A percentile compares a stretch with the other conserved stretches of the same genome.
These are phyloP conservation scores for Patella vulgata DNA, from an alignment of 1,140 invertebrate species.

Conservation along the genomic window DNA sequence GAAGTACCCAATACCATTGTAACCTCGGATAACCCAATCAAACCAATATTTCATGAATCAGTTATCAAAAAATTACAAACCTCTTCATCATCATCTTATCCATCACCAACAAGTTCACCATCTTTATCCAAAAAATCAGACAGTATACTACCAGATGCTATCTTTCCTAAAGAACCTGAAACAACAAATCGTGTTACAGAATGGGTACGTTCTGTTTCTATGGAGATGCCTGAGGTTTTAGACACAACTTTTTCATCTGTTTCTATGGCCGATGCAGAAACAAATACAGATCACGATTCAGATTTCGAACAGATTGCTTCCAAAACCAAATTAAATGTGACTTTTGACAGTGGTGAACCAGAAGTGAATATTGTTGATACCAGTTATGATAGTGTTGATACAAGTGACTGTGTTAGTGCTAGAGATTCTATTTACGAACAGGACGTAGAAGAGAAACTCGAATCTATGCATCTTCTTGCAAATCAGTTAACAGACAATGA, in stretches of 20 bases:
- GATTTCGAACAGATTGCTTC: slow-evolving; percentile 40
- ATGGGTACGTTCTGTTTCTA: slow-evolving; percentile 58
- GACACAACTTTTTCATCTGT: slow-evolving; percentile 5
- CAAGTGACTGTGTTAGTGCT: slow-evolving; percentile 20
- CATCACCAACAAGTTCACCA: slow-evolving; percentile 44
- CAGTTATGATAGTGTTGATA: slow-evolving; percentile 55
- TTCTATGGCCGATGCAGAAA: slow-evolving; percentile 34
- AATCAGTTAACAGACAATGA: slow-evolving; percentile 54
- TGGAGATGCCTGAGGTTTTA: not conserved
- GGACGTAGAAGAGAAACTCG: slow-evolving; percentile 60
- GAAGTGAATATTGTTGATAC: slow-evolving; percentile 44
- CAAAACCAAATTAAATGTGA: slow-evolving; percentile 22
- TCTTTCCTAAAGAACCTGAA: slow-evolving; percentile 26
- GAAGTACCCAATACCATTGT: slow-evolving; percentile 5
- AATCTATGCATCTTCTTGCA: slow-evolving; percentile 34
- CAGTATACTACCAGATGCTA: slow-evolving; percentile 31
- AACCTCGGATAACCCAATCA: not conserved
- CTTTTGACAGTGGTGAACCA: slow-evolving; percentile 23
- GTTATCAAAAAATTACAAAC: slow-evolving; percentile 29
- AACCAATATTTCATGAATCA: not conserved
- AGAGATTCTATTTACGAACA: slow-evolving; percentile 63
- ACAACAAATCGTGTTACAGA: slow-evolving; percentile 55
- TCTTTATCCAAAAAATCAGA: slow-evolving; percentile 36
- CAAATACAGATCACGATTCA: slow-evolving; percentile 43
- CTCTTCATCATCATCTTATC: slow-evolving; percentile 42